These are phyloP conservation scores for Octonoba sinensis DNA, from an alignment of 2,888 invertebrate species.

Conservation along the genomic window DNA sequence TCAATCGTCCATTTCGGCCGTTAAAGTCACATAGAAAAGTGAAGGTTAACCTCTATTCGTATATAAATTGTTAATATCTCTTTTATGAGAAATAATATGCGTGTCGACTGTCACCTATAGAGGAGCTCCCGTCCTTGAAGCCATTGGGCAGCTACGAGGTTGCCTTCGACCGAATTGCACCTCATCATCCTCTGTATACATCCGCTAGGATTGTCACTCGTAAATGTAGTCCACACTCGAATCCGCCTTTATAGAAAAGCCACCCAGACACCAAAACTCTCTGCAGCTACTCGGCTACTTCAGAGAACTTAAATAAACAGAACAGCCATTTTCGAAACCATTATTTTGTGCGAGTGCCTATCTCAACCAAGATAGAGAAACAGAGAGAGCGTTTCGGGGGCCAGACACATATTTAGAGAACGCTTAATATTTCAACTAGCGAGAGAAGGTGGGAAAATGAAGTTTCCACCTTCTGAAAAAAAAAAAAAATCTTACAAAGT, in stretches of 20 bases:
- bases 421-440: too few species aligned
- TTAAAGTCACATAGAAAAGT: too few species aligned
- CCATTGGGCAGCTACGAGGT: constrained; percentile 18
- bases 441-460: too few species aligned
- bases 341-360: constrained; percentile 32
- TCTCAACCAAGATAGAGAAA: constrained; percentile 36
- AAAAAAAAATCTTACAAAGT: too few species aligned
- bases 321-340: constrained; percentile 35
- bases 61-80: too few species aligned
- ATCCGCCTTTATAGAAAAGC: constrained; percentile 19
- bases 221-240: constrained; percentile 49
- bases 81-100: too few species aligned
- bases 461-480: too few species aligned
- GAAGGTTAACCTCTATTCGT: too few species aligned
- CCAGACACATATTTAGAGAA: constrained; percentile 11
- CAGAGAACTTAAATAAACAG: constrained; percentile 47
- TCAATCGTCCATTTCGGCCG: too few species aligned
- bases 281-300: constrained; percentile 35
- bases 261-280: constrained; percentile 24
- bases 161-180: constrained; percentile 15
- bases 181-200: constrained; percentile 23
- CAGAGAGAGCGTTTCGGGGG: constrained; percentile 23
- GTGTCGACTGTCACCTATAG: too few species aligned
- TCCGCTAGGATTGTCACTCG: constrained; percentile 43
- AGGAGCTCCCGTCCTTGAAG: background rate